Conservation (phyloP, 30 jellyfish, hydroid and myxozoan genomes). For the Pseudorhiza aurosa region DNA sequence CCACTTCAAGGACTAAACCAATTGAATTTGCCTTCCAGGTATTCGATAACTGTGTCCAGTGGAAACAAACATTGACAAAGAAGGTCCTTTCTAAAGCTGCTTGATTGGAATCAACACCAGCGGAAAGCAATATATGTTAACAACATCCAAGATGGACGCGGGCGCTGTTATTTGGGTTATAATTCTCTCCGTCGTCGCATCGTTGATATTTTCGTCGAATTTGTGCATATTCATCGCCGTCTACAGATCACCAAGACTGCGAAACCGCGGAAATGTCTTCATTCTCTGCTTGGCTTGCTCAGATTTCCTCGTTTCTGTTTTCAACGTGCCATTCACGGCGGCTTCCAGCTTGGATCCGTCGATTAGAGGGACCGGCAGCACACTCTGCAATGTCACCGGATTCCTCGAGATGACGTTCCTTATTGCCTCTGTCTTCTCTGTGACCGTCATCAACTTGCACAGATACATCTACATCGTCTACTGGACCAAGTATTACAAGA, state of each 20-base stretch:
- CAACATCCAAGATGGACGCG: slow-evolving; percentile 35
- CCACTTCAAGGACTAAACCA: no score
- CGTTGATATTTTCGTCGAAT: slow-evolving; percentile 2
- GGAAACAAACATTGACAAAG: neutral
- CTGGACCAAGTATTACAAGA: slow-evolving; percentile 37
- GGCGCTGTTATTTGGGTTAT: slow-evolving; percentile 15
- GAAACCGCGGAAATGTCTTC: slow-evolving; percentile 42
- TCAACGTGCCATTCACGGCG: slow-evolving; percentile 48
- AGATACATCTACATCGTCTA: slow-evolving; percentile 30
- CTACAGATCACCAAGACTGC: slow-evolving; percentile 29
- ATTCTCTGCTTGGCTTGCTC: slow-evolving; percentile 45
- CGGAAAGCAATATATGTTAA: no score
- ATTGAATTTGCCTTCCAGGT: neutral
- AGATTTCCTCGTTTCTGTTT: slow-evolving; percentile 54
- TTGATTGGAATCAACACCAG: no score
- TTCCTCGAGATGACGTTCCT: slow-evolving; percentile 48
- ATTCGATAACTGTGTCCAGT: neutral
- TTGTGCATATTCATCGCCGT: slow-evolving; percentile 33
- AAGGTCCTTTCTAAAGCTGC: no score
- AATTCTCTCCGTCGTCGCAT: neutral
- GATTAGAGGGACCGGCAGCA: slow-evolving; percentile 9
- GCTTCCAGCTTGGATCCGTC: slow-evolving; percentile 13
- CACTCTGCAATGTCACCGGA: slow-evolving; percentile 27
- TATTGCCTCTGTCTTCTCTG: slow-evolving; percentile 58
- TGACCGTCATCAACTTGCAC: slow-evolving; percentile 50